Base-by-base conservation (phyloP, 1,140 invertebrate species). In the Sesamia nonagrioides region DNA sequence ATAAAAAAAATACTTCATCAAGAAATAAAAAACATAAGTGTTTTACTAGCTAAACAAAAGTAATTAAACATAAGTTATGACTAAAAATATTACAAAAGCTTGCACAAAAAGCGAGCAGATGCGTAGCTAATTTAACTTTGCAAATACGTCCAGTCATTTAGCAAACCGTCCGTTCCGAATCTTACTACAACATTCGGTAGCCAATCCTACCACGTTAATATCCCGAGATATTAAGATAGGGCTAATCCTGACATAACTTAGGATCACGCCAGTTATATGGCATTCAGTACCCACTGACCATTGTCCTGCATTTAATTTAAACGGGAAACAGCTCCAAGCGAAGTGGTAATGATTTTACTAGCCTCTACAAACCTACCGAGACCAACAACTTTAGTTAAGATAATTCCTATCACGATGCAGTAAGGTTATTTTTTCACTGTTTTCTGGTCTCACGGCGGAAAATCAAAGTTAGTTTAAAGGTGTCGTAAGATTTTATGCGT, bases 231-330 rank as follows among this genome's bases (percentile, higher is more conserved):
- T 94, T 93, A 93, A 94, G 93, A 94, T 94, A 94, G 81, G 86
- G 91, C 90, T 94, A 94, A 94, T 94, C 93, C 89, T 84, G 84
- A 86, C 93, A 94, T 94, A 94, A 94, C 93, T 94, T 94, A 94
- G 93, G 92, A 91, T 93, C 84, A 89, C 87, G 83, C 84, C 84
- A 83, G 88, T 91, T 89, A 90, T 85, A 78, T 82, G 84, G 83
- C 88, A 87, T 88, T 89, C 85, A 84, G 83, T 79, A 71, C 68
- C 84, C 82, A 71, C 84, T 93, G 93, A 94, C 93, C 93, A 93
- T 93, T 94, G 93, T 94, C 93, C 93, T 86, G 80, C 87, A 88
- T 93, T 93, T 93, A 94, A 94, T 91, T 94, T 93, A 93, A 94
- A 94, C 91, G 87, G 88, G 83, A 81, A 81, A 84, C 79, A 79